Percentiles rank a stretch among this genome's conserved stretches.
Evolutionary conservation across 2,888 invertebrate species (phyloP).

Genomic region (Phyllotreta striolata): DNA sequence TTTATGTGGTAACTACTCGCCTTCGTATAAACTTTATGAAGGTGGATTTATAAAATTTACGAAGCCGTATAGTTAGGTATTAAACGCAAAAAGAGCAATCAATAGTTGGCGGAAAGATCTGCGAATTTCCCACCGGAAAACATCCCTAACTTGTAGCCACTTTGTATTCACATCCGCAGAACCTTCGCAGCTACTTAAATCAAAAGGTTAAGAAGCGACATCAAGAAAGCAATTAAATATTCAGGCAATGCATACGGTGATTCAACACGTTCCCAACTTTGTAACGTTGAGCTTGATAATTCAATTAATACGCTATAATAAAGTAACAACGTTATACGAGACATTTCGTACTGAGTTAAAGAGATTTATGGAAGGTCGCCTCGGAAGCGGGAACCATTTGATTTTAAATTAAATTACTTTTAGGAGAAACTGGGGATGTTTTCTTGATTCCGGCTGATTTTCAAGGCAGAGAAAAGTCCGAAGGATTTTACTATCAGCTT

Average conservation of each 20-base stretch:
- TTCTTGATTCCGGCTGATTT: conserved; percentile 17
- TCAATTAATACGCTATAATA: conserved; percentile 24
- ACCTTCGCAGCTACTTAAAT: conserved; percentile 11
- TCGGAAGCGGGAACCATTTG: conserved; percentile 20
- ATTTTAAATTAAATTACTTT: conserved; percentile 27
- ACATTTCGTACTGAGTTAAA: conserved; percentile 24
- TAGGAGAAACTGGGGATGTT: conserved; percentile 5
- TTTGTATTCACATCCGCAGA: conserved; percentile 7
- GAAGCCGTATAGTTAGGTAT: too few species aligned
- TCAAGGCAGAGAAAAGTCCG: too few species aligned
- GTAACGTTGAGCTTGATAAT: conserved; percentile 24
- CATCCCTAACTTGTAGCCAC: background rate
- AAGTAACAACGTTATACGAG: conserved; percentile 22
- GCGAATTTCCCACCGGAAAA: too few species aligned
- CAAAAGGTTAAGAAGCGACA: conserved; percentile 15
- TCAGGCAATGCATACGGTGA: conserved; percentile 22
- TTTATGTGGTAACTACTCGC: too few species aligned
- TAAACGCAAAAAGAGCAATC: too few species aligned
- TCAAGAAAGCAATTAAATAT: conserved; percentile 26
- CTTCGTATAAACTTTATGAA: too few species aligned
- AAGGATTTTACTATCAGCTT: too few species aligned
- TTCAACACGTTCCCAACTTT: conserved; percentile 18
- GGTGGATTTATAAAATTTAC: too few species aligned
- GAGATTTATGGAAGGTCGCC: conserved; percentile 23
- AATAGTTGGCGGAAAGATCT: too few species aligned